These are phyloP conservation scores for Pogona vitticeps DNA, from an alignment of 2,113 vertebrate species.

Conservation along the genomic window DNA sequence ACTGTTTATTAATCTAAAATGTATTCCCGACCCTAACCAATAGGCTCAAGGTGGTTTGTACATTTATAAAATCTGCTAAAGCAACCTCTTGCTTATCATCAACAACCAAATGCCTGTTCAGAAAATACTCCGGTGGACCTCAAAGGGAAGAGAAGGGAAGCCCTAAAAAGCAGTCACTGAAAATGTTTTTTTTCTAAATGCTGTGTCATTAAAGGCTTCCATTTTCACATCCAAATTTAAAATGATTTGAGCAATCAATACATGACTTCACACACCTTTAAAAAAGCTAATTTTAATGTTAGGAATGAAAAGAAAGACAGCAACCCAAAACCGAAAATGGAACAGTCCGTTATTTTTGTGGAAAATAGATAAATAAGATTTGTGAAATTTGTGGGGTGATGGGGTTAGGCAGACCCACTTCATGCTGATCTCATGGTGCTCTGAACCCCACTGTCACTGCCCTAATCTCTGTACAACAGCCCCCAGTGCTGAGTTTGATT, in stretches of 20 bases:
- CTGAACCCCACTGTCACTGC: neutral
- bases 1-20: conserved; percentile 28
- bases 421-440: neutral
- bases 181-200: neutral
- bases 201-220: neutral
- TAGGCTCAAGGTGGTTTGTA: conserved; percentile 12
- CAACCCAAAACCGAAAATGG: neutral
- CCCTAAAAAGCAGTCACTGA: neutral
- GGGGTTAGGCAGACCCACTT: neutral
- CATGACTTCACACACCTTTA: neutral
- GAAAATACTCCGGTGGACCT: conserved; percentile 10
- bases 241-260: neutral
- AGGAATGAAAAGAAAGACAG: neutral
- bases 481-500: neutral
- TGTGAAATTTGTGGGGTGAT: neutral
- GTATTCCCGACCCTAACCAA: neutral
- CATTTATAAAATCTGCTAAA: conserved; percentile 3
- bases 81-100: conserved; percentile 15
- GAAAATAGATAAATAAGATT: neutral
- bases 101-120: conserved; percentile 8
- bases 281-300: neutral
- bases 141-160: neutral
- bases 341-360: neutral
- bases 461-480: neutral
- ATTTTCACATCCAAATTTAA: neutral